Percentiles rank a stretch among this genome's conserved stretches.
These are phyloP conservation scores for Dryobotodes eremita DNA, from an alignment of 2,888 invertebrate species.

Conservation along the genomic window DNA sequence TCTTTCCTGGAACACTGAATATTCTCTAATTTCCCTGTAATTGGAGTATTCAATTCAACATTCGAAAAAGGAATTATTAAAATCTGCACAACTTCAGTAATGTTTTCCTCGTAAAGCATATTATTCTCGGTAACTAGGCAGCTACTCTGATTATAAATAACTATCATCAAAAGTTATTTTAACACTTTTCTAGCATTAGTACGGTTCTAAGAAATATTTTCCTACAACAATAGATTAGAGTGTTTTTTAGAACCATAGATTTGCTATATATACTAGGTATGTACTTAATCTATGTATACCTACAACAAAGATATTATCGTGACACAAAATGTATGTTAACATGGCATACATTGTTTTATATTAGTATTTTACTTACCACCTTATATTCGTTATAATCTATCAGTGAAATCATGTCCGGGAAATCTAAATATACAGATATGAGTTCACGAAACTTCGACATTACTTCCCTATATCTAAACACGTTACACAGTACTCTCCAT, in stretches of 20 bases:
- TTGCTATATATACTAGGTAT: too few relatives aligned
- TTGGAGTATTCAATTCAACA: slow-evolving; percentile 1
- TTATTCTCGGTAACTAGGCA: not conserved
- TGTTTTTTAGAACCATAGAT: too few relatives aligned
- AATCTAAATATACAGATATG: not conserved
- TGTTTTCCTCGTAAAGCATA: not conserved
- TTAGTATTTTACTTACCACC: not conserved
- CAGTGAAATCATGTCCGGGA: not conserved
- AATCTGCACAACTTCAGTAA: not conserved
- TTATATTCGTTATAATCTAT: not conserved
- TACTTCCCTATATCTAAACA: not conserved
- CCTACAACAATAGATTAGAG: too few relatives aligned
- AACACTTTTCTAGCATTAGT: not conserved
- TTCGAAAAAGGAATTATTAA: slow-evolving; percentile 12
- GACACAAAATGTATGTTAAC: not conserved
- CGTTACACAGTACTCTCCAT: not conserved
- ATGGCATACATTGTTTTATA: not conserved
- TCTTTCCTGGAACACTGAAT: not conserved
- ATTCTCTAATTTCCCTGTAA: not conserved
- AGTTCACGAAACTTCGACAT: not conserved
- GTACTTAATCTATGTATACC: too few relatives aligned
- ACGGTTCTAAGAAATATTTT: not conserved
- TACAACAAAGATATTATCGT: not conserved
- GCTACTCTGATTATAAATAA: not conserved
- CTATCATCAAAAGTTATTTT: too few relatives aligned